Evolutionary conservation across 35 echinoderm and acorn worm genomes (phyloP).

Genomic region (Hemicentrotus pulcherrimus): DNA sequence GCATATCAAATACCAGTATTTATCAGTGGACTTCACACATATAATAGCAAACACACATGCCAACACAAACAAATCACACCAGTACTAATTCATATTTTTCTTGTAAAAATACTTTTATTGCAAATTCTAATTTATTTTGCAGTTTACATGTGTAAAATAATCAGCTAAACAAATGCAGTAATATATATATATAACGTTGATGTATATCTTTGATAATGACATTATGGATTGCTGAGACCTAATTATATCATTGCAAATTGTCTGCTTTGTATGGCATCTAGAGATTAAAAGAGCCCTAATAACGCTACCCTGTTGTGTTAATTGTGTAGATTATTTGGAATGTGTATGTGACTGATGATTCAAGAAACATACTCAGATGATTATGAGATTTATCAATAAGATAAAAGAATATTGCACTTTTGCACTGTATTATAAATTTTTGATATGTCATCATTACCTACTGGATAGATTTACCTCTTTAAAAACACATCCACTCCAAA

Average conservation of each 20-base stretch:
- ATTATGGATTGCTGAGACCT: neutral
- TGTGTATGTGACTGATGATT: too few relatives aligned
- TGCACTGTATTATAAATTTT: too few relatives aligned
- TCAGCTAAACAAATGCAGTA: neutral
- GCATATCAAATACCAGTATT: too few relatives aligned
- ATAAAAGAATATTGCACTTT: too few relatives aligned
- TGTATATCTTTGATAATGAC: neutral
- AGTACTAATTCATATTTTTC: neutral
- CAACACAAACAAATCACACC: neutral
- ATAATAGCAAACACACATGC: neutral
- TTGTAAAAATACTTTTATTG: neutral
- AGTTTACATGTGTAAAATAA: neutral
- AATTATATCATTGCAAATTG: neutral
- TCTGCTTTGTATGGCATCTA: neutral
- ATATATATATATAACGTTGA: neutral
- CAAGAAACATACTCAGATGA: too few relatives aligned
- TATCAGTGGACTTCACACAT: too few relatives aligned
- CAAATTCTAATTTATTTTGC: neutral
- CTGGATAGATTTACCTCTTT: too few relatives aligned
- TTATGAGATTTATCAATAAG: too few relatives aligned
- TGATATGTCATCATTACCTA: too few relatives aligned
- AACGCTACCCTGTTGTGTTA: neutral
- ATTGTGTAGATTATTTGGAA: neutral
- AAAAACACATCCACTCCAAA: too few relatives aligned
- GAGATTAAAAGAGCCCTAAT: neutral